Conservation (phyloP, 1,140 invertebrate species). For the Pogonus chalceus region DNA sequence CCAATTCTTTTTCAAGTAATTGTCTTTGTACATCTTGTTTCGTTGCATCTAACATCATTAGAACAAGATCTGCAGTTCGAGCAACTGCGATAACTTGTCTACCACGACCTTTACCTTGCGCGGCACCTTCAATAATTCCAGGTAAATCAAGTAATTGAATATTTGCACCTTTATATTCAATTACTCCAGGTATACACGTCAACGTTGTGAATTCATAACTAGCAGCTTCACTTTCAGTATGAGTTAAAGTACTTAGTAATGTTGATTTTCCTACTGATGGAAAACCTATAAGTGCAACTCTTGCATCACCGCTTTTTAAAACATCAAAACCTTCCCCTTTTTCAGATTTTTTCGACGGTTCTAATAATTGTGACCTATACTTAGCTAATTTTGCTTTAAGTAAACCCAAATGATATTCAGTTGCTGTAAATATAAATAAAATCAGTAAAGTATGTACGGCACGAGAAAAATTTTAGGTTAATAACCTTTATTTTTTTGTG, state of each 20-base stretch:
- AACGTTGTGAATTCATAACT: conserved; percentile 99
- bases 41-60: conserved; percentile 99
- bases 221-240: conserved; percentile 91
- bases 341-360: conserved; percentile 89
- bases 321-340: conserved; percentile 99
- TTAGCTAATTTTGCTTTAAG: conserved; percentile 98
- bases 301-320: conserved; percentile 96
- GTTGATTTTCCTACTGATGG: conserved; percentile 96
- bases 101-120: conserved; percentile 84
- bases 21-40: conserved; percentile 91
- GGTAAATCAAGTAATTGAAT: conserved; percentile 97
- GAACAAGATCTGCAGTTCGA: conserved; percentile 86
- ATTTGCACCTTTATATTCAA: conserved; percentile 96
- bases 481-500: conserved; percentile 98
- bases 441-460: conserved; percentile 8
- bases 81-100: conserved; percentile 90
- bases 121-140: conserved; percentile 94
- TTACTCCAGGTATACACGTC: conserved; percentile 98
- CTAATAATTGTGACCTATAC: conserved; percentile 88
- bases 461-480: conserved; percentile 3
- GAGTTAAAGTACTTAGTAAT: conserved; percentile 82
- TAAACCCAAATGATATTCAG: conserved; percentile 97
- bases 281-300: conserved; percentile 96
- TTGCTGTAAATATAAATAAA: conserved; percentile 57
- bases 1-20: conserved; percentile 85